Base-by-base conservation (phyloP, 2,113 vertebrate species). In the Arenaria interpres region DNA sequence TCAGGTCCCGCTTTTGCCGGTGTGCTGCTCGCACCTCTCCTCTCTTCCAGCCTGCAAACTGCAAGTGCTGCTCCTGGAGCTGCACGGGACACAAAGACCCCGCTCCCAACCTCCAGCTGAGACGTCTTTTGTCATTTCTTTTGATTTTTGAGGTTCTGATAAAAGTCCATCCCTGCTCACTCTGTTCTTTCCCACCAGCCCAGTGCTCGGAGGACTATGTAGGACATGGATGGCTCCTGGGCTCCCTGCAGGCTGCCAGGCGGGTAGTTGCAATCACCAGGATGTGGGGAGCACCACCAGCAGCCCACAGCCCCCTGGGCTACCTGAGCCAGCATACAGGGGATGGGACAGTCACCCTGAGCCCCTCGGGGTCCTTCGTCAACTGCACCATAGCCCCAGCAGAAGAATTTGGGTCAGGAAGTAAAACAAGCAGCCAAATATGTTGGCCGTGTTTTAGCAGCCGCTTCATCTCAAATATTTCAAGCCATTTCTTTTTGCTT, bases 171-270 rank as follows among this genome's bases (percentile, higher is more conserved):
- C 43, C 64, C 60, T 13, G 48, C 39, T 77, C 35, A 5, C 41
- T 25, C 57, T 6, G 11, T 21, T 46, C 37, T 43, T 63, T 67
- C n/a, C 63, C 23, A 22, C 21, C 80, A 86, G 24, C 67, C 43
- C 28, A 23, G 69, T 30, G 33, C 25, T 57, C 2, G 0, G 48
- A 50, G 51, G n/a, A 25, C 20, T n/a, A 7, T 17, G 23, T 6
- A 5, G 8, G 6, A 14, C 30, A 28, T 1, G 2, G 57, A 11
- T 0, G 11, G 41, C 11, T 54, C 27, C 17, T 1, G 3, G 46
- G 41, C 27, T 69, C 16, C 23, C 33, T 2, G 1, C 3, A 1
- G 22, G 67, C 67, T 84, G n/a, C 67, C 67, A 13, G 1, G 6
- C 39, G 20, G 59, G n/a, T 32, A 17, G n/a, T 18, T 27, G 9